Base-by-base conservation (phyloP, 2,888 invertebrate genomes). In the Desoria tigrina region DNA sequence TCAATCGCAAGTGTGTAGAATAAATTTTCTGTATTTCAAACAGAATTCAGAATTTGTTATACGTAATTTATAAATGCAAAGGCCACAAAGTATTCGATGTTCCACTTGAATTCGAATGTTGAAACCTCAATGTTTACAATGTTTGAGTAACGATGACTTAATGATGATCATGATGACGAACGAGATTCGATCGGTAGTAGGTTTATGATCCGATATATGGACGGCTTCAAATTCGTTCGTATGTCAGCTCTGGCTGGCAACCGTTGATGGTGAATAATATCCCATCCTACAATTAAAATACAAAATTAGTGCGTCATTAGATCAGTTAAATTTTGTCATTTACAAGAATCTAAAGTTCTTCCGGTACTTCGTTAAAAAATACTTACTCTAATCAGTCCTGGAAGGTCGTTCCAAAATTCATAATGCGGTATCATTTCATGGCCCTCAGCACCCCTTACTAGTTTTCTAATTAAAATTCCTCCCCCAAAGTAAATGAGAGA, bases 371-470 rank as follows among this genome's bases (percentile, higher is more conserved):
- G n/a, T n/a, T 11, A 16, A 16, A 16, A 6, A 6, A 45, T 11
- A 45, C 55, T 42, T 82, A 89, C 89, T 81, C 82, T 85, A 37
- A 89, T 85, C 75, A 89, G 83, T 72, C 83, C 83, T 2, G 90
- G 89, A 68, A 90, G 79, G 65, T 86, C 86, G 9, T 81, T 80
- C 90, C 90, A 90, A 79, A 90, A 90, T 61, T 84, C 84, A 65
- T 87, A 81, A 79, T 90, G 88, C 0, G 90, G 90, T 75, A 90
- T 83, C 76, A 89, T 83, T 81, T 90, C 90, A 66, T 84, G 79
- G 1, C 90, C 90, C 49, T 86, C 84, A 0, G 89, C 89, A 28
- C 89, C 89, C 79, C 88, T 84, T 45, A 88, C 79, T 78, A 86
- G 85, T 78, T 86, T 87, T 78, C 87, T 84, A 1, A 86, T 83